phyloP scores from a whole-genome alignment of 2,888 invertebrate genomes.

The Chironomus riparius region DNA sequence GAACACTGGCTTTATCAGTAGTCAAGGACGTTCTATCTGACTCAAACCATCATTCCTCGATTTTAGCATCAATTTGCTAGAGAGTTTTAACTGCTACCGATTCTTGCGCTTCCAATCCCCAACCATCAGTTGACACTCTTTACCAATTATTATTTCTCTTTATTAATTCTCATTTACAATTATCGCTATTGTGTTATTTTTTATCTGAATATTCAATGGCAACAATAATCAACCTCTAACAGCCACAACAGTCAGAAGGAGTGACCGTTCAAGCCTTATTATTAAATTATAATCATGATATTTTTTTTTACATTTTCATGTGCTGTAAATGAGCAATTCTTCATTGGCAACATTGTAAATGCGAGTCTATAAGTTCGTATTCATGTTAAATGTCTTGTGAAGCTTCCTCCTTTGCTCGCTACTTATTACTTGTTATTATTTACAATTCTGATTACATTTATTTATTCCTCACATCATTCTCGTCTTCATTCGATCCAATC shows the following conservation, averaged over 20 bases:
- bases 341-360: neutral
- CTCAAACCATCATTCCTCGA: too few species aligned
- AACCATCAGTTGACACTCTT: neutral
- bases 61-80: too few species aligned
- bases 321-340: neutral
- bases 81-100: too few species aligned
- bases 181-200: neutral
- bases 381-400: neutral
- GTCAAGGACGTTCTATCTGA: too few species aligned
- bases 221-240: too few species aligned
- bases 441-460: neutral
- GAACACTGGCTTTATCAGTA: too few species aligned
- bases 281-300: neutral
- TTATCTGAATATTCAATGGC: too few species aligned
- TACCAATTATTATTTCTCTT: neutral
- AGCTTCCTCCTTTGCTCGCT: neutral
- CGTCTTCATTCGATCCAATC: neutral
- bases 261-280: too few species aligned
- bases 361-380: neutral
- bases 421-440: neutral
- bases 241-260: too few species aligned
- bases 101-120: neutral
- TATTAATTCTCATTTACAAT: neutral
- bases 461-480: neutral
- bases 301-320: too few species aligned